Evolutionary conservation across 2,113 vertebrate genomes (phyloP).

Genomic region (Budorcas taxicolor): DNA sequence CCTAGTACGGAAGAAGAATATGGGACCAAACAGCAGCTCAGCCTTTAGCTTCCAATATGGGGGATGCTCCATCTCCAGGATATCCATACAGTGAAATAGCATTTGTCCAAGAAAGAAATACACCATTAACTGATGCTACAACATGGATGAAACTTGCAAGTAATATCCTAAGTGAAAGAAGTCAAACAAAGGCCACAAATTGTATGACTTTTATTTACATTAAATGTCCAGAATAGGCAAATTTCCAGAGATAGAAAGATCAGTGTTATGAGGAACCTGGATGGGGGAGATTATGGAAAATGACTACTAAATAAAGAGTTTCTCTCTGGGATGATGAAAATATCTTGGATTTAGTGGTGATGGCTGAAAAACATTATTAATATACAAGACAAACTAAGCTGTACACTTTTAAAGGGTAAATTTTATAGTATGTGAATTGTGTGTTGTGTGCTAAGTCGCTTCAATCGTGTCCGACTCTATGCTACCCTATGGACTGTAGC

Average conservation of each 20-base stretch:
- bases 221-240: background rate
- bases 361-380: background rate
- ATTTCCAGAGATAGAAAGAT: background rate
- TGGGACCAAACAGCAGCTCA: background rate
- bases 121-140: background rate
- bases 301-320: background rate
- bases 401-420: background rate
- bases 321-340: background rate
- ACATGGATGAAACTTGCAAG: background rate
- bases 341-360: background rate
- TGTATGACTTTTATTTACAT: background rate
- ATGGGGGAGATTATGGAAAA: background rate
- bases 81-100: background rate
- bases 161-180: background rate
- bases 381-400: background rate
- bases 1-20: background rate
- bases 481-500: background rate
- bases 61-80: too few relatives aligned
- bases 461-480: accelerated
- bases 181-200: background rate
- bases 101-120: background rate
- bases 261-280: background rate
- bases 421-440: background rate
- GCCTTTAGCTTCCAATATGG: too few relatives aligned
- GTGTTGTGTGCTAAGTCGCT: background rate